Evolutionary conservation across 1,140 invertebrate species (phyloP).

Genomic region (Solenopsis fugax): DNA sequence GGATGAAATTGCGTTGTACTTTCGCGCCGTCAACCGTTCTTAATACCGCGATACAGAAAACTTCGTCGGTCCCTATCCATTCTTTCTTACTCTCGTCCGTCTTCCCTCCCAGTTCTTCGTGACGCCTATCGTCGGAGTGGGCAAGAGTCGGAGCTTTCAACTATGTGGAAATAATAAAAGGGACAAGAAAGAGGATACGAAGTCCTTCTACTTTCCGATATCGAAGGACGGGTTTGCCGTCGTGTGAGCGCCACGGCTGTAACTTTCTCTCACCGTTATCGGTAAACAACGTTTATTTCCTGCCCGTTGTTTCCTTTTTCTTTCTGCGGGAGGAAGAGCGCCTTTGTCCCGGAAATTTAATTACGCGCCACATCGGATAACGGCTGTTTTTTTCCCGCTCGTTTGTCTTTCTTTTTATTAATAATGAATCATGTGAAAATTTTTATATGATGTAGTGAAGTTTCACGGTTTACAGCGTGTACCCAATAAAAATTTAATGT

Average conservation of each 20-base stretch:
- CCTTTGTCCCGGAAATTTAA: conserved; percentile 63
- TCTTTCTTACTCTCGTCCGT: conserved; percentile 47
- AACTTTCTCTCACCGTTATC: conserved; percentile 73
- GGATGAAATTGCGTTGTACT: conserved; percentile 73
- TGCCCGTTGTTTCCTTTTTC: conserved; percentile 41
- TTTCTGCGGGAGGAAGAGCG: conserved; percentile 20
- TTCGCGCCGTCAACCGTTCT: conserved; percentile 65
- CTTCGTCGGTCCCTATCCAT: conserved; percentile 43
- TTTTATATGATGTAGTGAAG: conserved; percentile 25
- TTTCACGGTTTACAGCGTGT: conserved; percentile 7
- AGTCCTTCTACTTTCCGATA: conserved; percentile 67
- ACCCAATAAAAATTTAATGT: conserved; percentile 33
- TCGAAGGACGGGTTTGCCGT: conserved; percentile 21
- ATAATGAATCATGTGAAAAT: conserved; percentile 48
- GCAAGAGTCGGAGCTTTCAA: conserved; percentile 55
- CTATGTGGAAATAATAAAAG: conserved; percentile 76
- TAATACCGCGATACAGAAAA: conserved; percentile 67
- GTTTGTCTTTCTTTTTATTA: conserved; percentile 30
- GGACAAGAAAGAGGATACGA: conserved; percentile 41
- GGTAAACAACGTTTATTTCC: conserved; percentile 72
- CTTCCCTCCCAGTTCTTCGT: neutral
- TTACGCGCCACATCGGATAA: conserved; percentile 52
- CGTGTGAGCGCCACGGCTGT: conserved; percentile 20
- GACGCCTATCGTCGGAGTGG: conserved; percentile 49
- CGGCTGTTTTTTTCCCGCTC: conserved; percentile 14